Conservation (phyloP, 30 jellyfish, hydroid and myxozoan genomes). For the Morbakka virulenta region DNA sequence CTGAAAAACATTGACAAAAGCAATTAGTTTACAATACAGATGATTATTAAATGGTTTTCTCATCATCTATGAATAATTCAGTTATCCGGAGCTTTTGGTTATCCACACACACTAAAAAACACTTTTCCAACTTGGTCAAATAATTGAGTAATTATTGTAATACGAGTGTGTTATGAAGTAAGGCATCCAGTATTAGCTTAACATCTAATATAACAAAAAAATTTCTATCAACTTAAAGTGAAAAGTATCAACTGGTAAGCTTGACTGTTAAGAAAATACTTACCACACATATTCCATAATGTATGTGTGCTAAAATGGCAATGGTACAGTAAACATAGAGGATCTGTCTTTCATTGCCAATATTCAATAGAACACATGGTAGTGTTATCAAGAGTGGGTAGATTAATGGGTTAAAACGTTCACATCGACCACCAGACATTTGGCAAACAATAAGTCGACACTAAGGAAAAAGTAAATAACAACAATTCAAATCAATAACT, state of each 20-base stretch:
- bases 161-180: too few species aligned
- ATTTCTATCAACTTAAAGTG: background rate
- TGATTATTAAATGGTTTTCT: too few species aligned
- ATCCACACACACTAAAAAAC: too few species aligned
- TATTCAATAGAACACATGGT: conserved; percentile 3
- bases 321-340: conserved; percentile 30
- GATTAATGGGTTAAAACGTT: conserved; percentile 63
- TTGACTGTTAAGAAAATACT: too few species aligned
- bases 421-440: conserved; percentile 82
- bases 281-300: conserved; percentile 86
- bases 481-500: background rate
- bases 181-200: background rate
- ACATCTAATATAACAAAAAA: background rate
- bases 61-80: too few species aligned
- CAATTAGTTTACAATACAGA: too few species aligned
- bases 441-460: conserved; percentile 90
- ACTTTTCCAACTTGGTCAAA: too few species aligned
- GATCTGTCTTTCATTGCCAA: conserved; percentile 31
- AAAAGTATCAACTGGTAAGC: too few species aligned
- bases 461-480: conserved; percentile 23
- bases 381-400: conserved; percentile 54
- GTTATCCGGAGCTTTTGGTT: too few species aligned
- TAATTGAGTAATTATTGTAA: too few species aligned
- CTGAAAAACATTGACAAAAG: too few species aligned
- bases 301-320: conserved; percentile 66